Conservation (phyloP, 2,797 vertebrate species). For the Nannoperca australis region DNA sequence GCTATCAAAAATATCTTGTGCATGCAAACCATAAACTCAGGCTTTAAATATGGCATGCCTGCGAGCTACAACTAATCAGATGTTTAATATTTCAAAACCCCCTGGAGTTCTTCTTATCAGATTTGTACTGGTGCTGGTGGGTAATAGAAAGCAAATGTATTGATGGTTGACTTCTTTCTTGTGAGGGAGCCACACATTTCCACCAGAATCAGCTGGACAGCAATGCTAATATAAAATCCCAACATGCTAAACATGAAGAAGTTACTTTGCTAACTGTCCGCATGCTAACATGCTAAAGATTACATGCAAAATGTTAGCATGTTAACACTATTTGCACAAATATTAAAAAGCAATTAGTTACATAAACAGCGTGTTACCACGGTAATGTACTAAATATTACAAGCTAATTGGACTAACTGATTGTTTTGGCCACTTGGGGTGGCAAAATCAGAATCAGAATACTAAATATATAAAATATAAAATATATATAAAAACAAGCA, state of each 20-base stretch:
- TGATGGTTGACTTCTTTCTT: slow-evolving; percentile 11
- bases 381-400: not conserved
- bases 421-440: too few relatives aligned
- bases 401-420: not conserved
- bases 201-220: not conserved
- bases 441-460: too few relatives aligned
- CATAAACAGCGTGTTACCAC: too few relatives aligned
- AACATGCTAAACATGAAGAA: not conserved
- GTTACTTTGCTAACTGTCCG: too few relatives aligned
- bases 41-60: slow-evolving; percentile 35
- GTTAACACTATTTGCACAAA: not conserved
- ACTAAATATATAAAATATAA: too few relatives aligned
- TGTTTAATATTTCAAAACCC: slow-evolving; percentile 31
- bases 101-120: slow-evolving; percentile 35
- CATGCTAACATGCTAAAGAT: too few relatives aligned
- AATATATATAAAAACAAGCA: not conserved
- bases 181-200: slow-evolving; percentile 4
- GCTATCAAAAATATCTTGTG: slow-evolving; percentile 53
- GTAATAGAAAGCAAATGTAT: slow-evolving; percentile 40
- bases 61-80: slow-evolving; percentile 33
- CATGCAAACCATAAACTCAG: slow-evolving; percentile 37
- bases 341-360: not conserved
- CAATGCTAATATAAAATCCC: not conserved
- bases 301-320: too few relatives aligned
- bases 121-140: slow-evolving; percentile 34